A percentile compares a stretch with the other conserved stretches of the same genome.
Conservation (phyloP, 2,797 vertebrate species). For the Sylvia borin region DNA sequence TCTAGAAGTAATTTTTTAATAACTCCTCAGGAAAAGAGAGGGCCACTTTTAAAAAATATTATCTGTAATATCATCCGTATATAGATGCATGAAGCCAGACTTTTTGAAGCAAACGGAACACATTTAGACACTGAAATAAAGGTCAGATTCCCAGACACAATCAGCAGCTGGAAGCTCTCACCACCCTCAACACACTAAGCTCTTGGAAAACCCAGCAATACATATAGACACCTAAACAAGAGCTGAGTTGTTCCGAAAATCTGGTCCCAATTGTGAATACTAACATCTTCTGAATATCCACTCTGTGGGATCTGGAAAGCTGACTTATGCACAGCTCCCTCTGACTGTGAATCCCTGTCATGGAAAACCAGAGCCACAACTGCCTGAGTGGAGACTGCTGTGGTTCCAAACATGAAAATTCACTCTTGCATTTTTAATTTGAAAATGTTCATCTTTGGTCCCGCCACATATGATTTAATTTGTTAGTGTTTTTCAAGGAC, state of each 20-base stretch:
- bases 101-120: neutral
- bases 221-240: neutral
- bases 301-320: neutral
- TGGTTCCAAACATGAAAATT: neutral
- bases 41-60: neutral
- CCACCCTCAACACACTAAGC: neutral
- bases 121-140: neutral
- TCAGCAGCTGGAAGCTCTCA: slow-evolving; percentile 35
- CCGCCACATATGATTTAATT: neutral
- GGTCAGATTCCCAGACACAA: slow-evolving; percentile 16
- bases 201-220: neutral
- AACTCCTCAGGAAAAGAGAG: neutral
- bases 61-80: neutral
- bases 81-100: neutral
- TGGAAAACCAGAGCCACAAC: neutral
- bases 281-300: neutral
- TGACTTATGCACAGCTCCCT: neutral
- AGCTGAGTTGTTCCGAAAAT: neutral
- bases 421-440: neutral
- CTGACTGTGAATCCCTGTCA: fast-evolving
- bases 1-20: neutral
- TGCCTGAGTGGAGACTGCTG: neutral
- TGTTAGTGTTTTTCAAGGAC: neutral
- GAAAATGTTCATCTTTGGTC: neutral
- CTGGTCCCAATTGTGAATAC: neutral